Percentiles rank a stretch among this genome's conserved stretches.
Conservation (phyloP, 2,797 vertebrate genomes). For the Myotis pilosus region DNA sequence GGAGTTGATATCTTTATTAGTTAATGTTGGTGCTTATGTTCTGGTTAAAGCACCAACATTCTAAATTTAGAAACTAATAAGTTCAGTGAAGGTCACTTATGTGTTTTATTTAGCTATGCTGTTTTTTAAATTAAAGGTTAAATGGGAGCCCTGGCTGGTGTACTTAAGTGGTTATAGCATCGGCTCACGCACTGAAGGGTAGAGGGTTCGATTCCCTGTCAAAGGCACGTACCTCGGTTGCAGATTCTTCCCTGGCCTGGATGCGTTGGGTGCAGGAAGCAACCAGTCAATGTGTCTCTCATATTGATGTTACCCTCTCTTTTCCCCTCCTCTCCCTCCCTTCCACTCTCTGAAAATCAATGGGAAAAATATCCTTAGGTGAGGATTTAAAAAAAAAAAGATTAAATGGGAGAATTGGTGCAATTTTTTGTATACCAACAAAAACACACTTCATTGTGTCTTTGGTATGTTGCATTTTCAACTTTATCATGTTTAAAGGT, state of each 20-base stretch:
- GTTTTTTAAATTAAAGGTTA: not conserved
- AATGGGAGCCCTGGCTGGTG: not conserved
- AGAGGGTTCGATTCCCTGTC: too few relatives aligned
- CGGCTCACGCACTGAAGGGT: too few relatives aligned
- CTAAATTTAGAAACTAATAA: not conserved
- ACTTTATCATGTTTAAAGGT: not conserved
- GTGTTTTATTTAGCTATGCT: conserved; percentile 3
- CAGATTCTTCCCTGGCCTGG: too few relatives aligned
- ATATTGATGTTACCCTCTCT: too few relatives aligned
- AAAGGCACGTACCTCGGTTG: too few relatives aligned
- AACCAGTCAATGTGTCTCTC: too few relatives aligned
- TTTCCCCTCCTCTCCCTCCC: too few relatives aligned
- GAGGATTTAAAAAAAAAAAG: not conserved
- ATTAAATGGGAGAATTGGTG: not conserved
- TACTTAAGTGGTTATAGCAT: too few relatives aligned
- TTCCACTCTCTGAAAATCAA: too few relatives aligned
- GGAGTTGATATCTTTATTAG: not conserved
- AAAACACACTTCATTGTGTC: not conserved
- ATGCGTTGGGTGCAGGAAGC: too few relatives aligned
- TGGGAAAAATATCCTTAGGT: too few relatives aligned
- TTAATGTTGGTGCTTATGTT: not conserved
- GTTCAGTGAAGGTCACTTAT: not conserved
- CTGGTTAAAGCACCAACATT: not conserved
- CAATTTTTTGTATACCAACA: not conserved
- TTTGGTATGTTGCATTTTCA: not conserved